Base-by-base conservation (phyloP, 2,888 invertebrate species). In the Orthosia gothica region DNA sequence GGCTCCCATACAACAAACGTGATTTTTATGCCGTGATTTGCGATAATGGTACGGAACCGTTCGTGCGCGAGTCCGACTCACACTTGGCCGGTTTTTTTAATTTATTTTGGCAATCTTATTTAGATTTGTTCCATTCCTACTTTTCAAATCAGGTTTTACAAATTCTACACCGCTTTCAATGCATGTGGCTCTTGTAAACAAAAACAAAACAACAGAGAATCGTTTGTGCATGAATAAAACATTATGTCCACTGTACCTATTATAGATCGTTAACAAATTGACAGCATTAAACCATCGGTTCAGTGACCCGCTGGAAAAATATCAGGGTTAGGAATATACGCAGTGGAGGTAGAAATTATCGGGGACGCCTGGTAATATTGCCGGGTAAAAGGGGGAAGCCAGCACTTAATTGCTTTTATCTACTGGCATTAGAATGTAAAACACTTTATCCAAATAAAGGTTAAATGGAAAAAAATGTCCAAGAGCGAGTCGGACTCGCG, bases 151-250 rank as follows among this genome's bases (percentile, higher is more conserved):
- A 62, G 5, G 16, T 16, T 49, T n/a, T 23, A 16, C 0, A 73
- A 54, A 63, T 40, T 40, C 9, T 1, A 23, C 32, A 18, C 12
- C 13, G 11, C 12, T 49, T 58, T 76, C 18, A 58, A 15, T 32
- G 1, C 50, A 32, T 63, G 45, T 50, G 23, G 7, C 16, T 26
- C 16, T 49, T 49, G 61, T 55, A 78, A 76, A 62, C 26, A 77
- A 76, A 75, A 59, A 61, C n/a, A 55, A 50, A 59, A 58, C 49
- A 50, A 77, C 52, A 40, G 1, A 13, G n/a, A 55, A 70, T 78
- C 78, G 54, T 57, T 57, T 23, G n/a, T 70, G 5, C 18, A 62
- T 76, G 78, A 62, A 76, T 76, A 76, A 78, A 78, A 70, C 2
- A 78, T 78, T 61, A 70, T 54, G 9, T 47, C 15, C 15, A 20